These are phyloP conservation scores for Araneus ventricosus DNA, from an alignment of 1,140 invertebrate genomes.

Conservation along the genomic window DNA sequence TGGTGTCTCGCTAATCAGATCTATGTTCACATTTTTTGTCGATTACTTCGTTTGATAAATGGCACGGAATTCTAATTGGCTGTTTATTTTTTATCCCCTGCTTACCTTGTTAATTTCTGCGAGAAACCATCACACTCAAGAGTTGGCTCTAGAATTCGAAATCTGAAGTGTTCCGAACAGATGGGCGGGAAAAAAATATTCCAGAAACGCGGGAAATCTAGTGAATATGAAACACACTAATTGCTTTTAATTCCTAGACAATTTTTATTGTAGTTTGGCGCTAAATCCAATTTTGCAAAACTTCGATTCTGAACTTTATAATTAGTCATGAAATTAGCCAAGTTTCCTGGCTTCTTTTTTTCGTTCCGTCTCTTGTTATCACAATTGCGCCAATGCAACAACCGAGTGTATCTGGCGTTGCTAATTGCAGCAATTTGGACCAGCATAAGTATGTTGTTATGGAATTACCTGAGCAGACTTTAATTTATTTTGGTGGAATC, in stretches of 20 bases:
- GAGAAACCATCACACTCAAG: not conserved
- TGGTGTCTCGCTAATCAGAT: too few species aligned
- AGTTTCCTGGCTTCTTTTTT: not conserved
- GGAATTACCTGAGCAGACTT: not conserved
- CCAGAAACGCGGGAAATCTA: not conserved
- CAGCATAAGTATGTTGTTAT: not conserved
- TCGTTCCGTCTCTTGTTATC: not conserved
- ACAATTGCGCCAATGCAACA: not conserved
- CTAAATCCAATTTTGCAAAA: not conserved
- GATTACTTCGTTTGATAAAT: not conserved
- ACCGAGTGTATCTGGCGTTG: not conserved
- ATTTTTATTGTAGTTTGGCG: not conserved
- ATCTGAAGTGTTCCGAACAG: not conserved
- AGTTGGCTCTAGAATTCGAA: not conserved
- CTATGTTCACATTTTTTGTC: too few species aligned
- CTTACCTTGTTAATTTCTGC: not conserved
- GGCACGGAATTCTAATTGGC: not conserved
- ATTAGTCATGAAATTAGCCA: constrained; percentile 5
- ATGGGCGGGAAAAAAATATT: not conserved
- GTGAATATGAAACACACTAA: not conserved
- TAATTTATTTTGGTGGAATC: not conserved
- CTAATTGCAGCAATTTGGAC: not conserved
- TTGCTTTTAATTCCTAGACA: not conserved
- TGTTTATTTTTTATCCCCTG: not conserved
- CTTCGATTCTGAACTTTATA: not conserved